A percentile compares a stretch with the other conserved stretches of the same genome.
phyloP scores from a whole-genome alignment of 2,888 invertebrate genomes.

The Pseudococcus viburni region DNA sequence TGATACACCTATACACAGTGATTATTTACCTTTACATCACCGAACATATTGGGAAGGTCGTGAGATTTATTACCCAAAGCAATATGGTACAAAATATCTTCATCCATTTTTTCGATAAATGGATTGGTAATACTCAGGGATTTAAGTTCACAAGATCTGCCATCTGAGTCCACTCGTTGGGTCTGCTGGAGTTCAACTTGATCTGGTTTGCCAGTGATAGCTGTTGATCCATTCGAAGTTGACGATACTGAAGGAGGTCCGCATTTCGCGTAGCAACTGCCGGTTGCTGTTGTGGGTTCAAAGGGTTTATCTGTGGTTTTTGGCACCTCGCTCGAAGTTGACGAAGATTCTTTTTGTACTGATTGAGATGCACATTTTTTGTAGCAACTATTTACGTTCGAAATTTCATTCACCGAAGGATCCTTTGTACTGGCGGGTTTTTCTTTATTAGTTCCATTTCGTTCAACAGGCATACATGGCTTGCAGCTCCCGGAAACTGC shows the following conservation, averaged over 20 bases:
- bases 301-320: neutral
- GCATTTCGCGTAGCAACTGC: neutral
- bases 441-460: neutral
- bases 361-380: neutral
- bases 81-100: constrained; percentile 93
- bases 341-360: neutral
- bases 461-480: neutral
- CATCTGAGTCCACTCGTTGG: neutral
- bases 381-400: neutral
- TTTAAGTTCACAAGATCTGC: neutral
- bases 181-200: too few relatives aligned
- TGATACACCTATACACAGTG: too few relatives aligned
- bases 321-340: neutral
- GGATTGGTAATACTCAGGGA: constrained; percentile 76
- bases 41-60: constrained; percentile 94
- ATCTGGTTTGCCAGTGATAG: neutral
- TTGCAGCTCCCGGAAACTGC: neutral
- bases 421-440: neutral
- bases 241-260: neutral
- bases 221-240: neutral
- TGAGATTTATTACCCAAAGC: constrained; percentile 88
- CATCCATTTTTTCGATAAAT: constrained; percentile 92
- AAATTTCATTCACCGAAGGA: neutral
- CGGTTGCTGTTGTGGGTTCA: neutral
- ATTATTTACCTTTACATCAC: constrained; percentile 86